A percentile compares a stretch with the other conserved stretches of the same genome.
phyloP scores from a whole-genome alignment of 2,888 invertebrate species.

The Acrocyrtus sp. region DNA sequence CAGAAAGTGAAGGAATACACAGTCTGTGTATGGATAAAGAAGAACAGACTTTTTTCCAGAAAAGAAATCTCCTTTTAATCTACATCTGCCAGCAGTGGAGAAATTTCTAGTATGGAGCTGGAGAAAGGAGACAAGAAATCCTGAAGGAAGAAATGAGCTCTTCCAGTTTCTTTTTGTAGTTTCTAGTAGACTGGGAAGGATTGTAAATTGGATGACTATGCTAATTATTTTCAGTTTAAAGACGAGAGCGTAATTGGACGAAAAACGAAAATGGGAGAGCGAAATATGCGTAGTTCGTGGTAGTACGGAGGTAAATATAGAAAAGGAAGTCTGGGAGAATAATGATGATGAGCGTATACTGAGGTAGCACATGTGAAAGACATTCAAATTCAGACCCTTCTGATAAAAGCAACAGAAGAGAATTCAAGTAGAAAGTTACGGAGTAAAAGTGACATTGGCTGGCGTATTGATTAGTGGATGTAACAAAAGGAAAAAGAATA shows the following conservation, averaged over 20 bases:
- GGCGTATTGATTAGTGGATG: too few species aligned
- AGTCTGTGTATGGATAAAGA: neutral
- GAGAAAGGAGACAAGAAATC: too few species aligned
- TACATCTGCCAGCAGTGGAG: slow-evolving; percentile 16
- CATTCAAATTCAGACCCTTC: too few species aligned
- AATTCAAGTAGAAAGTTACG: too few species aligned
- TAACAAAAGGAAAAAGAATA: too few species aligned
- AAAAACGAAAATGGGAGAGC: neutral
- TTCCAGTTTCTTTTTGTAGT: neutral
- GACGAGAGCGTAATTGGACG: slow-evolving; percentile 31
- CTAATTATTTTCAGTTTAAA: slow-evolving; percentile 37
- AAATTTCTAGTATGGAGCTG: too few species aligned
- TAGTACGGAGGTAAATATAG: neutral
- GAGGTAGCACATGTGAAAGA: too few species aligned
- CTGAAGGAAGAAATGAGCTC: too few species aligned
- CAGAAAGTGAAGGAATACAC: neutral
- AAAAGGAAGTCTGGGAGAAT: slow-evolving; percentile 12
- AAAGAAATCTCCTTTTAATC: slow-evolving; percentile 5
- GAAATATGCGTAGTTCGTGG: neutral
- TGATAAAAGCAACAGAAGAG: too few species aligned
- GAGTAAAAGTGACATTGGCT: too few species aligned
- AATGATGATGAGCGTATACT: slow-evolving; percentile 2
- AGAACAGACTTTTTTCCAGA: neutral
- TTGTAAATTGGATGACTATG: slow-evolving; percentile 39
- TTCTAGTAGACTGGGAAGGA: neutral